These are phyloP conservation scores for Camelus dromedarius DNA, from an alignment of 2,113 vertebrate species.

Conservation along the genomic window DNA sequence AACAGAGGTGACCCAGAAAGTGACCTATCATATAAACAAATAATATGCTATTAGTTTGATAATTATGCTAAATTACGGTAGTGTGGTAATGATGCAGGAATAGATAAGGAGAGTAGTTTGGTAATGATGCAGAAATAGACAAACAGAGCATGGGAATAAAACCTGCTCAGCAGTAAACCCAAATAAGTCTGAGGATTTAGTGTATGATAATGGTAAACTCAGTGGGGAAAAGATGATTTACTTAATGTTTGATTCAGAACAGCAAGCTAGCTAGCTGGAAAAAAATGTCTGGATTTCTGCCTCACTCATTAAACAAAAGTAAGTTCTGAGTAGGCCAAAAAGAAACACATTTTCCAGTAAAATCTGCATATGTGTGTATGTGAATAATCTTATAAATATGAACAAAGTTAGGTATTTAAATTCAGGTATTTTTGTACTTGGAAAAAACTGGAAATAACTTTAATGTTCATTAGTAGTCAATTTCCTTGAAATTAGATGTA, in stretches of 20 bases:
- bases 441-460: background rate
- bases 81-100: background rate
- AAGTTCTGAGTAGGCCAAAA: background rate
- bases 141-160: background rate
- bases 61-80: background rate
- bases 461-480: background rate
- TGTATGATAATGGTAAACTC: background rate
- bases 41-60: background rate
- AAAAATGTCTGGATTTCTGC: background rate
- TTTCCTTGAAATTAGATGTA: background rate
- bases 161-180: background rate
- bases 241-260: background rate
- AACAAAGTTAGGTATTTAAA: background rate
- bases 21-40: background rate
- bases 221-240: background rate
- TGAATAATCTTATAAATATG: slow-evolving; percentile 5
- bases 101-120: background rate
- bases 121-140: background rate
- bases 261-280: background rate
- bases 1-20: background rate
- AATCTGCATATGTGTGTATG: background rate
- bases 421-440: background rate
- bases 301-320: background rate
- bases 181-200: background rate
- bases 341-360: background rate